Evolutionary conservation across 2,888 invertebrate species (phyloP), one percentile per base, ranked within the genome.

Genomic region (Ectobius pallidus): DNA sequence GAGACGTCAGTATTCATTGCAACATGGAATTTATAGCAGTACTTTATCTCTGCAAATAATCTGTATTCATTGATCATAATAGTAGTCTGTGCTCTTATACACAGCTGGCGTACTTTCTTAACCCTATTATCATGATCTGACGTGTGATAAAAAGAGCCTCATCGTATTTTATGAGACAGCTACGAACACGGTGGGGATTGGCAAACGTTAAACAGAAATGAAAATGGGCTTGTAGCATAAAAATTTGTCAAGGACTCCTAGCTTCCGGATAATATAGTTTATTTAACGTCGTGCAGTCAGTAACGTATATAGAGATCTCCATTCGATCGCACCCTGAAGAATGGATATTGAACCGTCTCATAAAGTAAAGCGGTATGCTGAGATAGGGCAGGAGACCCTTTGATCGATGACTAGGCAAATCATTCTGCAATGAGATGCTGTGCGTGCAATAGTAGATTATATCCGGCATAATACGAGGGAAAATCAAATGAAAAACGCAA

Each of bases 251-350:
- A 46, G 46, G 46, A 20, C 46, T 20, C 18, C n/a, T 18, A 18
- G 46, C 46, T 46, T 46, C 46, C 46, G 46, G 46, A 18, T 46
- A n/a, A n/a, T n/a, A 46, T 18, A 46, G 46, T 46, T 46, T 46
- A 20, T 46, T 46, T 46, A 7, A 18, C 46, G 18, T 46, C 46
- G 1, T n/a, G n/a, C n/a, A n/a, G n/a, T n/a, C n/a, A n/a, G n/a
- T n/a, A n/a, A n/a, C n/a, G 20, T 46, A 2, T 46, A 46, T 46
- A n/a, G 20, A 46, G 46, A 46, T 18, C n/a, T 46, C 18, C 18
- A 46, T 46, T 46, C 11, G 46, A 46, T 46, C 9, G 3, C 14
- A 39, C 39, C 39, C 6, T 39, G 7, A 39, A 39, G 39, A 39
- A 39, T 39, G 39, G 39, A 39, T 6, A 39, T 14, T 39, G 3